A percentile compares a stretch with the other conserved stretches of the same genome.
phyloP scores from a whole-genome alignment of 1,140 invertebrate species.

The Globodera rostochiensis region DNA sequence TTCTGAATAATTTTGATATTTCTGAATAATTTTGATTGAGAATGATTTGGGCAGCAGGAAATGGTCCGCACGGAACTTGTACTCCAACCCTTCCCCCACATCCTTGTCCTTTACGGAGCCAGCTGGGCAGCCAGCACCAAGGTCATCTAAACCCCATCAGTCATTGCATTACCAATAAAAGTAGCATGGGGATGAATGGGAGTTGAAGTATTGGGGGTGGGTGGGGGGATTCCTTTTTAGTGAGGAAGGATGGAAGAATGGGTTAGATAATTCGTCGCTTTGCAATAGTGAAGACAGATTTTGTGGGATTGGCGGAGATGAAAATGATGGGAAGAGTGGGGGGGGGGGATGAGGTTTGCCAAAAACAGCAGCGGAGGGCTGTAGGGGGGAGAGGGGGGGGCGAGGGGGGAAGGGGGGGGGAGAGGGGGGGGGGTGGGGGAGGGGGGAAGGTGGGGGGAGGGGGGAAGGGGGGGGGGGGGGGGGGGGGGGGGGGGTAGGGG shows the following conservation, averaged over 20 bases:
- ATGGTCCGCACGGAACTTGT: neutral
- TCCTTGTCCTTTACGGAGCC: constrained; percentile 3
- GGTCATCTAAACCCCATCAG: neutral
- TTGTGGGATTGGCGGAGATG: neutral
- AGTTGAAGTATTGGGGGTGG: neutral
- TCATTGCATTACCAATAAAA: neutral
- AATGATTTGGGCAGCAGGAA: neutral
- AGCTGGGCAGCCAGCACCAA: constrained; percentile 14
- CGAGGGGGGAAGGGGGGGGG: too few relatives aligned
- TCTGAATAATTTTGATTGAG: neutral
- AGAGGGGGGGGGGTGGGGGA: too few relatives aligned
- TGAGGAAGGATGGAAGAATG: neutral
- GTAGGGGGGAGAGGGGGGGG: too few relatives aligned
- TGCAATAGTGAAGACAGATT: neutral
- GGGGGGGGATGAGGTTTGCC: neutral
- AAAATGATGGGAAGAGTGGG: neutral
- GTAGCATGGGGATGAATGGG: neutral
- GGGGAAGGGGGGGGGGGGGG: too few relatives aligned
- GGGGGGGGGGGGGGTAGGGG: too few relatives aligned
- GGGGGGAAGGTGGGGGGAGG: too few relatives aligned
- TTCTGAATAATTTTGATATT: constrained; percentile 4
- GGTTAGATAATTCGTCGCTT: neutral
- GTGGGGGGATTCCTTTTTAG: neutral
- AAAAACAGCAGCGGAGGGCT: neutral
- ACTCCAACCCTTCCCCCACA: neutral